Conservation (phyloP, 2,797 vertebrate species). For the Phataginus tricuspis region DNA sequence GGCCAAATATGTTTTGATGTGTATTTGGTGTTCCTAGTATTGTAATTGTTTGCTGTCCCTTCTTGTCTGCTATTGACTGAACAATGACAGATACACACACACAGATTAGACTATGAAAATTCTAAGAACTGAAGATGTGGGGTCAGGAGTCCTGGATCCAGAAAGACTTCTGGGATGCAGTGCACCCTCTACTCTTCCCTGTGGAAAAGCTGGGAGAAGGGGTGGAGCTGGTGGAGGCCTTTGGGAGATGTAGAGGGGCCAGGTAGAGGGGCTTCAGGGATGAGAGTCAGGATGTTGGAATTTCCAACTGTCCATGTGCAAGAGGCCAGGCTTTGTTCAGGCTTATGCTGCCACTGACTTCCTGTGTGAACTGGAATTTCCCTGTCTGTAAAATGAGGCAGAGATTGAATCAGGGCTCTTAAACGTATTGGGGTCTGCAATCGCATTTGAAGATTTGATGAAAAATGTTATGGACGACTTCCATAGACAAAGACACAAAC, state of each 20-base stretch:
- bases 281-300: background rate
- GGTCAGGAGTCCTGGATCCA: background rate
- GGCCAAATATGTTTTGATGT: background rate
- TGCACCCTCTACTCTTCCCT: too few species aligned
- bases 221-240: background rate
- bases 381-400: background rate
- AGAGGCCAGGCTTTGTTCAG: background rate
- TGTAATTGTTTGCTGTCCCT: background rate
- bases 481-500: background rate
- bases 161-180: background rate
- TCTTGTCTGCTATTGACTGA: background rate
- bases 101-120: background rate
- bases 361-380: background rate
- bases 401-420: background rate
- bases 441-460: background rate
- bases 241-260: background rate
- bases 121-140: background rate
- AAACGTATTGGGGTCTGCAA: background rate
- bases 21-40: background rate
- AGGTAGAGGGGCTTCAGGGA: background rate
- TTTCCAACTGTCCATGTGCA: background rate
- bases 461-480: background rate
- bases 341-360: background rate
- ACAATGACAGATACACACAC: background rate
- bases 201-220: background rate